phyloP scores from a whole-genome alignment of 2,113 vertebrate species.

The Puma concolor region DNA sequence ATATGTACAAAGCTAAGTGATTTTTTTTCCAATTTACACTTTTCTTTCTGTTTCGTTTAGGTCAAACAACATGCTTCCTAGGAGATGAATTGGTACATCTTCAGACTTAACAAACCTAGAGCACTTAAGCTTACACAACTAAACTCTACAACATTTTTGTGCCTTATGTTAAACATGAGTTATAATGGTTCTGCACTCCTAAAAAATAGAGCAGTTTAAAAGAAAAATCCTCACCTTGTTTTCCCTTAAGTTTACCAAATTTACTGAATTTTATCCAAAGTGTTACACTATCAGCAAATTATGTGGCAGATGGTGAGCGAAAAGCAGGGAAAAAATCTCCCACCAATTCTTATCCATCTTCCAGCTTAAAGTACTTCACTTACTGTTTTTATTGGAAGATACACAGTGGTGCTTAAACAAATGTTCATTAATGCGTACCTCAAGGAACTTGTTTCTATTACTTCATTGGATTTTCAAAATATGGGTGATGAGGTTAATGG shows the following conservation, averaged over 20 bases:
- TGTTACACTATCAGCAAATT: conserved; percentile 23
- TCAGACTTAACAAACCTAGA: not conserved
- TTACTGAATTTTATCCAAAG: conserved; percentile 50
- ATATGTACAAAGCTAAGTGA: not conserved
- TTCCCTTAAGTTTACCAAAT: conserved; percentile 55
- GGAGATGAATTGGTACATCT: not conserved
- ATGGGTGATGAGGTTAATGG: not conserved
- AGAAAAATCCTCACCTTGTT: conserved; percentile 5
- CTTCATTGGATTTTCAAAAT: not conserved
- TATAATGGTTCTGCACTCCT: not conserved
- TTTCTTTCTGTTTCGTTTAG: conserved; percentile 60
- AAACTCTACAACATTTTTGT: conserved; percentile 10
- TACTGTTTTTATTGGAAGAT: not conserved
- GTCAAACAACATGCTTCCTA: conserved; percentile 28
- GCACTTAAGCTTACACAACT: not conserved
- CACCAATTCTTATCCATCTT: not conserved
- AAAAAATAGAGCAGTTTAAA: conserved; percentile 21
- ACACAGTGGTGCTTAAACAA: not conserved
- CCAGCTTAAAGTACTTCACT: conserved; percentile 13
- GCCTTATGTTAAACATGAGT: not conserved
- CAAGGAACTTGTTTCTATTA: not conserved
- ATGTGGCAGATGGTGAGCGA: not conserved
- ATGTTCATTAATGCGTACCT: not conserved
- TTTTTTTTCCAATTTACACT: conserved; percentile 28
- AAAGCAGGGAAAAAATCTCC: not conserved